Conservation (phyloP, 2,888 invertebrate genomes). For the Melanostoma scalare region DNA sequence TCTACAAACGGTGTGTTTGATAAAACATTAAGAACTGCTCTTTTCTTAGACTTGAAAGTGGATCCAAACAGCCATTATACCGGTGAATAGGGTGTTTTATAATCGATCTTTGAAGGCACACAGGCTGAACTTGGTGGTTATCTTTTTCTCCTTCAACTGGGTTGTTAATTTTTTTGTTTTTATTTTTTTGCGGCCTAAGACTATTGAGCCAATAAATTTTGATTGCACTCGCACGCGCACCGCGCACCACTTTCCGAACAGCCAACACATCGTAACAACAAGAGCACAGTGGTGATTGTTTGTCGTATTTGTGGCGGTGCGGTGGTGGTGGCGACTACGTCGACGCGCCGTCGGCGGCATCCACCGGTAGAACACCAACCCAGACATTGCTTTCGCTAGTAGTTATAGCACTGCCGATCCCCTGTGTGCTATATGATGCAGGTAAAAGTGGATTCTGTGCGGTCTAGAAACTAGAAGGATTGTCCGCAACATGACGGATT, state of each 20-base stretch:
- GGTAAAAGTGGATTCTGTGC: conserved; percentile 54
- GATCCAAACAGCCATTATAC: too few species aligned
- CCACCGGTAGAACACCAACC: conserved; percentile 58
- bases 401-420: conserved; percentile 35
- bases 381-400: conserved; percentile 39
- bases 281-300: neutral
- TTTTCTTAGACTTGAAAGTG: too few species aligned
- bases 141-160: neutral
- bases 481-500: conserved; percentile 67
- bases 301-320: conserved; percentile 11
- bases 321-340: conserved; percentile 13
- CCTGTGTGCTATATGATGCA: conserved; percentile 44
- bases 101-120: too few species aligned
- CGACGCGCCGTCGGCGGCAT: conserved; percentile 20
- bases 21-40: too few species aligned
- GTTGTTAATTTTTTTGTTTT: conserved; percentile 35
- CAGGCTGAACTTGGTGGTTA: neutral
- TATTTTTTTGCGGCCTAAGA: conserved; percentile 44
- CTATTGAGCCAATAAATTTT: conserved; percentile 67
- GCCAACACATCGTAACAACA: conserved; percentile 41
- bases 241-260: conserved; percentile 55
- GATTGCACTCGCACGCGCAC: conserved; percentile 64
- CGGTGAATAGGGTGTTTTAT: too few species aligned
- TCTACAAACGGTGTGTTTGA: too few species aligned
- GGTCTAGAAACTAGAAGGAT: conserved; percentile 67